A percentile compares a stretch with the other conserved stretches of the same genome.
Evolutionary conservation across 2,113 vertebrate genomes (phyloP).

Genomic region (Nymphicus hollandicus): DNA sequence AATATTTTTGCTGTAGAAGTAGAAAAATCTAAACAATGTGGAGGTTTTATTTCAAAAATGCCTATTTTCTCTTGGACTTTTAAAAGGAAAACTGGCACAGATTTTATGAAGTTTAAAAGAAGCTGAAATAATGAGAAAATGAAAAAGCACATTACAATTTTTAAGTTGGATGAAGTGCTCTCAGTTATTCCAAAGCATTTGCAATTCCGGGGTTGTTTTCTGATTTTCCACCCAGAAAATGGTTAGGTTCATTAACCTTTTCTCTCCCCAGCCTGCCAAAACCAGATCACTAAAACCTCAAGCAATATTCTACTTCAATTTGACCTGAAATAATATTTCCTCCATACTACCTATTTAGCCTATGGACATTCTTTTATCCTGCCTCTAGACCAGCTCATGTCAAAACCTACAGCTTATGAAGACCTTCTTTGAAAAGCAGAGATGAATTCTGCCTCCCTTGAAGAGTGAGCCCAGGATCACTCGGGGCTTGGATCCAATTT

Average conservation of each 20-base stretch:
- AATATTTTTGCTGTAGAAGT: neutral
- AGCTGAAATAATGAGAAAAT: neutral
- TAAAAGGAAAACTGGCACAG: constrained; percentile 12
- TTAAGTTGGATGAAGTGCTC: neutral
- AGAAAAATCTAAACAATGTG: neutral
- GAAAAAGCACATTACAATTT: neutral
- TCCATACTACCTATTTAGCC: neutral
- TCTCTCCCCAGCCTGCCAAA: neutral
- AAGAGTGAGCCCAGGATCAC: neutral
- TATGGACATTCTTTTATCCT: neutral
- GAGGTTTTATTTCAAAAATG: neutral
- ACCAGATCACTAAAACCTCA: neutral
- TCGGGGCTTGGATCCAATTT: neutral
- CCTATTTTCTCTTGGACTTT: neutral
- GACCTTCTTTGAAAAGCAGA: neutral
- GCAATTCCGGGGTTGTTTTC: neutral
- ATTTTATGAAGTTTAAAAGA: neutral
- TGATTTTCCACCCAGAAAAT: neutral
- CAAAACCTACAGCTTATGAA: neutral
- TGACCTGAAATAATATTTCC: neutral
- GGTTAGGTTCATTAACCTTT: neutral
- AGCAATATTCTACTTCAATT: neutral
- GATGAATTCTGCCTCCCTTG: neutral
- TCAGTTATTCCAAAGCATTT: neutral
- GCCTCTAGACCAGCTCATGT: neutral